Evolutionary conservation across 2,888 invertebrate species (phyloP).

Genomic region (Stratiomys singularior): DNA sequence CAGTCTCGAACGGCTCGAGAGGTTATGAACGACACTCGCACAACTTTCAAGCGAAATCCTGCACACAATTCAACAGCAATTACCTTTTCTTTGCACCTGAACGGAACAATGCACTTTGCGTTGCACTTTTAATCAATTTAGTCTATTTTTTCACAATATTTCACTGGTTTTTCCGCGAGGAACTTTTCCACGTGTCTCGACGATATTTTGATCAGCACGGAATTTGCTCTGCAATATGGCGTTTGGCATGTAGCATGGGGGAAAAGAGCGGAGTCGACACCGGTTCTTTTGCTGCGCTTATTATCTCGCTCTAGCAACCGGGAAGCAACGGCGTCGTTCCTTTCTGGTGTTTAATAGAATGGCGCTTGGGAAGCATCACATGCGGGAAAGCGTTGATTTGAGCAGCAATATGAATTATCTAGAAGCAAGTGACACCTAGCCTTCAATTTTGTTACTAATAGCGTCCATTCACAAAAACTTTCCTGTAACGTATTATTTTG

Average conservation of each 20-base stretch:
- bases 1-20: background rate
- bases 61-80: slow-evolving; percentile 8
- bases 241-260: slow-evolving; percentile 11
- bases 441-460: background rate
- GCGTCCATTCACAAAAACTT: slow-evolving; percentile 1
- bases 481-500: no score
- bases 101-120: slow-evolving; percentile 28
- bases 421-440: background rate
- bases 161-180: slow-evolving; percentile 13
- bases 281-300: slow-evolving; percentile 1
- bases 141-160: slow-evolving; percentile 30
- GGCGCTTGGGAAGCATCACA: background rate
- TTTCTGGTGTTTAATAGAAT: background rate
- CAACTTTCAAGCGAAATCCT: slow-evolving; percentile 3
- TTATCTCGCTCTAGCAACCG: background rate
- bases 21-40: slow-evolving; percentile 37
- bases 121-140: slow-evolving; percentile 22
- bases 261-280: slow-evolving; percentile 23
- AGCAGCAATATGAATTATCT: background rate
- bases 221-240: slow-evolving; percentile 39
- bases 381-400: background rate
- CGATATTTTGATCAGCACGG: slow-evolving; percentile 36
- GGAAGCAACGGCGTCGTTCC: no score
- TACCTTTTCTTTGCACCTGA: slow-evolving; percentile 37
- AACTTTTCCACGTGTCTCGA: slow-evolving; percentile 43